Base-by-base conservation (phyloP, 1,140 invertebrate species). In the Liolophura sinensis region DNA sequence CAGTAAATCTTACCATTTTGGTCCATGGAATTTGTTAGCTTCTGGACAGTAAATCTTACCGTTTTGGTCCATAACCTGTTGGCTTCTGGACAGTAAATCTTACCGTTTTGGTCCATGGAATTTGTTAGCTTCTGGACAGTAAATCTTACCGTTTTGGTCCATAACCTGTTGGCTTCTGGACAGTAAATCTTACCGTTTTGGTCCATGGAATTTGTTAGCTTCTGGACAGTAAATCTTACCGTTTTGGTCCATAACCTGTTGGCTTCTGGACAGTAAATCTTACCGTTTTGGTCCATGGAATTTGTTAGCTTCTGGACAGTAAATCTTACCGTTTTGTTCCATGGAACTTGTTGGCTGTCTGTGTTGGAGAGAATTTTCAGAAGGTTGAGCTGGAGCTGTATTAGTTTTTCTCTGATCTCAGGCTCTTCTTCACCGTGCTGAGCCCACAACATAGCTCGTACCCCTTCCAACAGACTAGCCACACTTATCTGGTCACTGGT, bases 81-180 rank as follows among this genome's bases (percentile, higher is more conserved):
- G 54, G 18, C 60, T 64, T n/a, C n/a, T n/a, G n/a, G n/a, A n/a
- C n/a, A n/a, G n/a, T n/a, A n/a, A n/a, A 40, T 40, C 31, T 40
- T 5, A 71, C 71, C 55, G 61, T 52, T 65, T 72, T 69, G 12
- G 54, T 47, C 71, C 71, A 73, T 1, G 65, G 68, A 20, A 73
- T 40, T 56, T 70, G 62, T 24, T 64, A 48, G 18, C 60, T 64
- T n/a, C n/a, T n/a, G n/a, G n/a, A n/a, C n/a, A n/a, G n/a, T n/a
- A n/a, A n/a, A 40, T 40, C 31, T 40, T 5, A 71, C 71, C 55
- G 61, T 52, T 65, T 72, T 69, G 12, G 54, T 47, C 71, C 71
- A 73, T 1, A 20, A 73, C 48, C 50, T 70, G 62, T 24, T 64
- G 54, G 18, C 60, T 64, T n/a, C n/a, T n/a, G n/a, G n/a, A n/a